Evolutionary conservation across 2,113 vertebrate species (phyloP).

Genomic region (Eudyptes chrysolophus): DNA sequence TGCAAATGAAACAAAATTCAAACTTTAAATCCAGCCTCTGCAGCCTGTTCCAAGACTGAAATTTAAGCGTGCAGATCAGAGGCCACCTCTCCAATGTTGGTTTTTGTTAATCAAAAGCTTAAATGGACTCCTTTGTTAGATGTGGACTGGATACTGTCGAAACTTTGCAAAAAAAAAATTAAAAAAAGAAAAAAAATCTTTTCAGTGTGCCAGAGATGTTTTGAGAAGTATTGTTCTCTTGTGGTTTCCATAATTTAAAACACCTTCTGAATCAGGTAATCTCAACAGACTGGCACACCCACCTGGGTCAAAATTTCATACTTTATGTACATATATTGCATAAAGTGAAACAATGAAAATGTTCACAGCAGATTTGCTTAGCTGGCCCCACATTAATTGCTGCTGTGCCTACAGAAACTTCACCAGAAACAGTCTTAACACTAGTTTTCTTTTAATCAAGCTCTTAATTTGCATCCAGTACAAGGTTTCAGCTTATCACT

Average conservation of each 20-base stretch:
- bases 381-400: slow-evolving; percentile 9
- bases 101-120: neutral
- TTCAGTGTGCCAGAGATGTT: neutral
- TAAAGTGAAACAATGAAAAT: neutral
- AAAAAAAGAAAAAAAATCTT: neutral
- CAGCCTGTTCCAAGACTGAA: slow-evolving; percentile 4
- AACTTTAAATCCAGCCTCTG: slow-evolving; percentile 9
- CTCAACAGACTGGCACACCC: slow-evolving; percentile 31
- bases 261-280: slow-evolving; percentile 42
- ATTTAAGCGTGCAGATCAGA: neutral
- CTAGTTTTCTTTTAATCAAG: slow-evolving; percentile 9
- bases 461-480: neutral
- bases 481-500: neutral
- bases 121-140: neutral
- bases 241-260: slow-evolving; percentile 33
- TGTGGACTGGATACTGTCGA: neutral
- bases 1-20: slow-evolving; percentile 44
- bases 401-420: neutral
- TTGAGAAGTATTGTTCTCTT: neutral
- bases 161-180: neutral
- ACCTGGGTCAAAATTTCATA: slow-evolving; percentile 23
- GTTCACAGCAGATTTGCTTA: slow-evolving; percentile 19
- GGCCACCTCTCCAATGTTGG: neutral
- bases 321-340: neutral
- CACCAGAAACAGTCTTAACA: neutral